Conservation (phyloP, 2,888 invertebrate genomes). For the Cetonia aurata region DNA sequence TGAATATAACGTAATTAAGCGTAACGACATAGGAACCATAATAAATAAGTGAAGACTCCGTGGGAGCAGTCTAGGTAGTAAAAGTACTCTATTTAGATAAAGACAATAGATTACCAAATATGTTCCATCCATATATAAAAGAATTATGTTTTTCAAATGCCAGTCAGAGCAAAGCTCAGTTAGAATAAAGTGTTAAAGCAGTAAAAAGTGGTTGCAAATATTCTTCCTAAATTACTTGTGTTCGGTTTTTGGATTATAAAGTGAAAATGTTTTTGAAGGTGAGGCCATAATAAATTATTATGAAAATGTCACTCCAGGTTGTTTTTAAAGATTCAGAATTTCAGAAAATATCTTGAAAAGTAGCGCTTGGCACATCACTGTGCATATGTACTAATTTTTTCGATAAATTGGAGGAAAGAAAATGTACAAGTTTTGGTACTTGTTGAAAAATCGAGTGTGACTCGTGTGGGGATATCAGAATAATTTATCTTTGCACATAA, state of each 20-base stretch:
- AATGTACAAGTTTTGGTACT: too few relatives aligned
- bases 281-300: neutral
- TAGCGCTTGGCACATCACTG: too few relatives aligned
- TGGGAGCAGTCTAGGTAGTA: constrained; percentile 62
- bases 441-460: too few relatives aligned
- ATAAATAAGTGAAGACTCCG: constrained; percentile 48
- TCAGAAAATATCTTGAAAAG: too few relatives aligned
- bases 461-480: too few relatives aligned
- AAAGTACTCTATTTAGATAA: constrained; percentile 63
- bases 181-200: constrained; percentile 19
- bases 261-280: constrained; percentile 23
- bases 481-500: too few relatives aligned
- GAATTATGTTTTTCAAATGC: constrained; percentile 58
- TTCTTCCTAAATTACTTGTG: neutral
- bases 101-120: constrained; percentile 65
- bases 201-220: constrained; percentile 4
- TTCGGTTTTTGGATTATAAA: constrained; percentile 18
- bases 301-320: neutral
- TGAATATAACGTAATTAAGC: constrained; percentile 45
- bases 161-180: constrained; percentile 26
- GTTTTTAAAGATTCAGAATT: neutral
- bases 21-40: constrained; percentile 45
- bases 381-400: too few relatives aligned
- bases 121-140: constrained; percentile 63
- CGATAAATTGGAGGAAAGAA: too few relatives aligned